A percentile compares a stretch with the other conserved stretches of the same genome.
These are phyloP conservation scores for Tridacna gigas DNA, from an alignment of 2,888 invertebrate genomes.

Conservation along the genomic window DNA sequence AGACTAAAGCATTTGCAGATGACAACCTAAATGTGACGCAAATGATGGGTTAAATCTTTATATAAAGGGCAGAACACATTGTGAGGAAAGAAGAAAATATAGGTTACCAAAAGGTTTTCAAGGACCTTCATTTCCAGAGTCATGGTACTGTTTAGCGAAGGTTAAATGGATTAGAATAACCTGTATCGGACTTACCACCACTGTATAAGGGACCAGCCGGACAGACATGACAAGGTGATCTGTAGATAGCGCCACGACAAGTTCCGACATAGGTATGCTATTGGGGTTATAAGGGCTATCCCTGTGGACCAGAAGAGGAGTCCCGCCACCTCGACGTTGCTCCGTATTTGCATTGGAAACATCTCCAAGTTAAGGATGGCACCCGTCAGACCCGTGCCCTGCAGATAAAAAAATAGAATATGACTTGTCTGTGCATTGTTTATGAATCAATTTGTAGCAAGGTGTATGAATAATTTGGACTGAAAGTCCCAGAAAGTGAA, in stretches of 20 bases:
- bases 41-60: too few relatives aligned
- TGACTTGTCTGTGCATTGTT: too few relatives aligned
- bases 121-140: too few relatives aligned
- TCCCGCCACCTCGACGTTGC: constrained; percentile 59
- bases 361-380: constrained; percentile 68
- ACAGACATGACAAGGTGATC: constrained; percentile 57
- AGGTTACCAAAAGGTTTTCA: too few relatives aligned
- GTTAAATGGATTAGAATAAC: too few relatives aligned
- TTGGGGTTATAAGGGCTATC: constrained; percentile 60
- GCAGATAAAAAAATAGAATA: not conserved
- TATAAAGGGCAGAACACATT: too few relatives aligned
- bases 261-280: constrained; percentile 68
- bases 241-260: constrained; percentile 72
- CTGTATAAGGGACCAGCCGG: constrained; percentile 57
- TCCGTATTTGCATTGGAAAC: constrained; percentile 62
- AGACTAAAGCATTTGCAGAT: too few relatives aligned
- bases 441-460: not conserved
- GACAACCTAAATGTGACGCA: too few relatives aligned
- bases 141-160: too few relatives aligned
- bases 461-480: too few relatives aligned
- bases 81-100: too few relatives aligned
- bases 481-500: too few relatives aligned
- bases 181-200: constrained; percentile 55
- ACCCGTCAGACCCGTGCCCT: not conserved
- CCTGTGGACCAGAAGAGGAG: constrained; percentile 65